Base-by-base conservation (phyloP, 2,888 invertebrate species). In the Acronicta leporina region DNA sequence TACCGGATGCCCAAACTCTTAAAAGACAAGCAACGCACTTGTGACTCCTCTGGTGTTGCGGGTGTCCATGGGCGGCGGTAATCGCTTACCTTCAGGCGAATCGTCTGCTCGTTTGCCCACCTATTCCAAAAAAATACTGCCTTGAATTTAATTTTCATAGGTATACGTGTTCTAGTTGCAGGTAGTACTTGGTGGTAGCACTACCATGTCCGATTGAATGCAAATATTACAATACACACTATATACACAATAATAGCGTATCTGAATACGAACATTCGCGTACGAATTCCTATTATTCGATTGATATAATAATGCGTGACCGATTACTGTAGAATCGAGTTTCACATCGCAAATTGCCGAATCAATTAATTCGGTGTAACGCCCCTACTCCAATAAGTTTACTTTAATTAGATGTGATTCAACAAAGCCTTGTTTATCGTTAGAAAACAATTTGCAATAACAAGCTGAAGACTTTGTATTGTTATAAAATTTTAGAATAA, bases 241-340 rank as follows among this genome's bases (percentile, higher is more conserved):
- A 49, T 49, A 3, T 16, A 38, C 33, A 63, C 50, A 63, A 66
- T 70, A 41, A 14, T 15, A 64, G 43, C 45, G 6, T 30, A 53
- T 53, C 33, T 58, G 35, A 51, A 54, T 58, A 54, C 30, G 43
- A 61, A 30, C 43, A 58, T 61, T 61, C 33, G 45, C 13, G n/a
- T 52, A 53, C 46, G 14, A 40, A 35, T 27, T 20, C 35, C 66
- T 52, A 66, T 66, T 54, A 44, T 48, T 41, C 44, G 30, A 61
- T 63, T 58, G 63, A 58, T 62, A 59, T 58, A 49, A 59, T 58
- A 49, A 45, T 52, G 68, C 64, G 66, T 72, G 66, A 67, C 62
- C 50, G 51, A 73, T 72, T 63, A 55, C 68, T 50, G 62, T 67
- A 70, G 43, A 59, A 63, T 60, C 38, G 48, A 47, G 55, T 73